These are phyloP conservation scores for Callimorpha dominula DNA, from an alignment of 2,888 invertebrate genomes.

Conservation along the genomic window DNA sequence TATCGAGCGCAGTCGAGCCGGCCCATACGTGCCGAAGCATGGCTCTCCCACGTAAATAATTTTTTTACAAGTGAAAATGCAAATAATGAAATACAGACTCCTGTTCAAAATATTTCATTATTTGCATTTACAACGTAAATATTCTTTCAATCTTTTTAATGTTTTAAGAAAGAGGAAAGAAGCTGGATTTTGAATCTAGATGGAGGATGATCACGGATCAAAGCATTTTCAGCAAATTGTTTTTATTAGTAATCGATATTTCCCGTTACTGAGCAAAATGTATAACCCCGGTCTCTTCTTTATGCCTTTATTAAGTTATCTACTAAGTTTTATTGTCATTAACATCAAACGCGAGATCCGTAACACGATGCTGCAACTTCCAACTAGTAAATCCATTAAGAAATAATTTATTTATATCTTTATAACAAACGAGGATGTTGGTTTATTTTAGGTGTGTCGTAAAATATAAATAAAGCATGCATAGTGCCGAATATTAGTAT, in stretches of 20 bases:
- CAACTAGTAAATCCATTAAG: slow-evolving; percentile 18
- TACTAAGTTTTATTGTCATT: slow-evolving; percentile 8
- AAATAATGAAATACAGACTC: too few relatives aligned
- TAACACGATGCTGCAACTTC: slow-evolving; percentile 19
- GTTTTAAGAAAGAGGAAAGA: too few relatives aligned
- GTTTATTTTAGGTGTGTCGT: slow-evolving; percentile 10
- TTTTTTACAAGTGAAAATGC: too few relatives aligned
- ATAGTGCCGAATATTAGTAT: background rate
- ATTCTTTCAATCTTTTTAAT: too few relatives aligned
- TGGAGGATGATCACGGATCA: background rate
- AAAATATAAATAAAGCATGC: background rate
- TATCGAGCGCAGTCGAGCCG: too few relatives aligned
- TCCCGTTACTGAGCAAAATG: background rate
- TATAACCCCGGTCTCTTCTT: background rate
- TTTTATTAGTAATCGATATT: background rate
- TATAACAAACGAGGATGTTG: slow-evolving; percentile 1
- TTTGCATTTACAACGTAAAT: too few relatives aligned
- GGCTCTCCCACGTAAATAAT: too few relatives aligned
- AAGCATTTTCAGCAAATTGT: background rate
- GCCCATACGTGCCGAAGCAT: too few relatives aligned
- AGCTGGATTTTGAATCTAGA: too few relatives aligned
- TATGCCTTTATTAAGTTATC: background rate
- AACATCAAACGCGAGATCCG: slow-evolving; percentile 18
- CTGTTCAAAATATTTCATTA: too few relatives aligned
- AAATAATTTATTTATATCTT: slow-evolving; percentile 17